Evolutionary conservation across 1,140 invertebrate genomes (phyloP).

Genomic region (Homarus americanus): DNA sequence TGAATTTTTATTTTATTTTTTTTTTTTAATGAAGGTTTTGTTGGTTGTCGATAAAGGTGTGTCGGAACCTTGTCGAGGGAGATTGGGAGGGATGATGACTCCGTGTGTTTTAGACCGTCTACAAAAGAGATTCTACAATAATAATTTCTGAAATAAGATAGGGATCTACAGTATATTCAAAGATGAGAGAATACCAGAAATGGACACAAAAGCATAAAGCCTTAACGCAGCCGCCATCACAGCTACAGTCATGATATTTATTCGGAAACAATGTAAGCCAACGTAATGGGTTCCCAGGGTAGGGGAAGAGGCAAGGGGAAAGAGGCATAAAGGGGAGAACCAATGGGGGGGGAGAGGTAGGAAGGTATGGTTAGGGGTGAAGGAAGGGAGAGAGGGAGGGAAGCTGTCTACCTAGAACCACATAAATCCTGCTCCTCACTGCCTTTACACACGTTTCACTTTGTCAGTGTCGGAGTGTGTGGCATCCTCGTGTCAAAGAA

Average conservation of each 20-base stretch:
- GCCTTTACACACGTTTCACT: constrained; percentile 63
- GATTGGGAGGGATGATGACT: too few relatives aligned
- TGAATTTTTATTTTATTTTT: too few relatives aligned
- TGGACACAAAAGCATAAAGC: too few relatives aligned
- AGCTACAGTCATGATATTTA: not conserved
- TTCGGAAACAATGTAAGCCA: not conserved
- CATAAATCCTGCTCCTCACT: constrained; percentile 61
- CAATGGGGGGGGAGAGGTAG: not conserved
- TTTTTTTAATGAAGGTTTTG: too few relatives aligned
- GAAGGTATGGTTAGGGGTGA: constrained; percentile 10
- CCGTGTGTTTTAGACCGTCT: too few relatives aligned
- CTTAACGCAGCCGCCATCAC: too few relatives aligned
- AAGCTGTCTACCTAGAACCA: constrained; percentile 24
- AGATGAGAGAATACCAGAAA: too few relatives aligned
- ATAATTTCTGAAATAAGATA: too few relatives aligned
- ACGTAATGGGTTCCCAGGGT: not conserved
- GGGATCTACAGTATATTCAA: too few relatives aligned
- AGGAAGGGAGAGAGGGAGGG: constrained; percentile 16
- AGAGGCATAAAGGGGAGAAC: not conserved
- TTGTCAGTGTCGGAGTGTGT: constrained; percentile 51
- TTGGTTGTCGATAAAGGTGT: too few relatives aligned
- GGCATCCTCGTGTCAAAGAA: constrained; percentile 52
- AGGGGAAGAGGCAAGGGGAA: not conserved
- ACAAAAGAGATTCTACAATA: too few relatives aligned
- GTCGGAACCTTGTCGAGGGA: too few relatives aligned